A percentile compares a stretch with the other conserved stretches of the same genome.
These are phyloP conservation scores for Tipula vernalis DNA, from an alignment of 2,888 invertebrate genomes.

Conservation along the genomic window DNA sequence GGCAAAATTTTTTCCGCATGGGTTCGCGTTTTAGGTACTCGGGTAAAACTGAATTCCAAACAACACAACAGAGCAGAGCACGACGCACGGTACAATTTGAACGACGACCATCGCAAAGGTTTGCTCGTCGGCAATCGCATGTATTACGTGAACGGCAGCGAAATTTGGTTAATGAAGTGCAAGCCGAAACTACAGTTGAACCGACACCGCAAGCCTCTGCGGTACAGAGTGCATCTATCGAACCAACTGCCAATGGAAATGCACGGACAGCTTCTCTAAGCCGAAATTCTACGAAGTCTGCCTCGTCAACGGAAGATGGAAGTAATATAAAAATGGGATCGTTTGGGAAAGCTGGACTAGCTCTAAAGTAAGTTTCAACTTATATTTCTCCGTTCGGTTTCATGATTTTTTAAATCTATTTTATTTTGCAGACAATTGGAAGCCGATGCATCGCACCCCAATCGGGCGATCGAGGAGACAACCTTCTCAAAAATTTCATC, in stretches of 20 bases:
- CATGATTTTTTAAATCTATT: not conserved
- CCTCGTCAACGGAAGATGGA: conserved; percentile 34
- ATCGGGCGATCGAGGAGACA: conserved; percentile 36
- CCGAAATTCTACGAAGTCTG: conserved; percentile 35
- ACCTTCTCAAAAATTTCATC: conserved; percentile 29
- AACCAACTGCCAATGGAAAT: conserved; percentile 14
- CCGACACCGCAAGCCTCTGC: conserved; percentile 27
- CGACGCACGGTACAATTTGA: conserved; percentile 92
- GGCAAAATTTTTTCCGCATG: conserved; percentile 97
- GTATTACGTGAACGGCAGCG: conserved; percentile 64
- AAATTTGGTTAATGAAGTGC: conserved; percentile 19
- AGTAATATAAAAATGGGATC: conserved; percentile 32
- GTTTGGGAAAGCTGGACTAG: conserved; percentile 38
- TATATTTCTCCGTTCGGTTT: not conserved
- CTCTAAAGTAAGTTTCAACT: conserved; percentile 26
- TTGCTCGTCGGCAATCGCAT: conserved; percentile 85
- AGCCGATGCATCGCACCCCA: conserved; percentile 25
- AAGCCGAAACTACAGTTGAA: conserved; percentile 17
- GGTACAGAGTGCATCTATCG: conserved; percentile 24
- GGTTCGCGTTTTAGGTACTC: conserved; percentile 87
- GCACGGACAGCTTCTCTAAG: conserved; percentile 24
- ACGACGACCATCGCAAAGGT: conserved; percentile 90
- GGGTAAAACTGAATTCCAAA: conserved; percentile 96
- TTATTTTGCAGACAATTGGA: conserved; percentile 16
- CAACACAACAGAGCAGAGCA: conserved; percentile 80